Conservation (phyloP, 2,113 vertebrate genomes). For the Aptenodytes patagonicus region DNA sequence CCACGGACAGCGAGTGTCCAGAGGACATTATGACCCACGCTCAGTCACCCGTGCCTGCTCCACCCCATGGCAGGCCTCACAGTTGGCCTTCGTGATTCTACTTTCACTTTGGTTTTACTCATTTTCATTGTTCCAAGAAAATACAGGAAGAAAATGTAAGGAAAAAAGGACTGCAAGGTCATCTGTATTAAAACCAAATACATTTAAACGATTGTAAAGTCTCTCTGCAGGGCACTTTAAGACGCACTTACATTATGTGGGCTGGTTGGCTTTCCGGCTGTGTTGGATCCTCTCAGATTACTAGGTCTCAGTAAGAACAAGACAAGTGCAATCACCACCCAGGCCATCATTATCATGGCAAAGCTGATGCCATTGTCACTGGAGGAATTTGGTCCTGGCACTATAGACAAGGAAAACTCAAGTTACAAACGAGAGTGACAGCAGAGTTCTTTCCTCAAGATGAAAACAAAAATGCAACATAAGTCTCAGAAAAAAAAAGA, state of each 20-base stretch:
- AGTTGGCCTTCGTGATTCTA: neutral
- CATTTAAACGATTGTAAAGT: neutral
- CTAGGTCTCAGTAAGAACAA: constrained; percentile 89
- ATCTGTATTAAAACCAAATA: neutral
- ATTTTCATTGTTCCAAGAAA: neutral
- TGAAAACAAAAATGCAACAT: neutral
- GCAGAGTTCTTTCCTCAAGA: neutral
- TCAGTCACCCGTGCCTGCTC: neutral
- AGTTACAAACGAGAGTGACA: neutral
- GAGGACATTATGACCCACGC: neutral
- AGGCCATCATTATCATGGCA: constrained; percentile 91
- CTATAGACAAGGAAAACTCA: constrained; percentile 70
- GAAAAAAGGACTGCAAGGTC: neutral
- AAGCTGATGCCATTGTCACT: constrained; percentile 81
- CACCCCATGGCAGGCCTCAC: neutral
- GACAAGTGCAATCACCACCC: constrained; percentile 87
- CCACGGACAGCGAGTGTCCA: neutral
- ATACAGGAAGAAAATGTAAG: neutral
- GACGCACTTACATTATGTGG: constrained; percentile 83
- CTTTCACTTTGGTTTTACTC: neutral
- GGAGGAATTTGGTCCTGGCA: constrained; percentile 86
- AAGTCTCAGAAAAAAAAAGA: neutral
- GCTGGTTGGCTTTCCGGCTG: constrained; percentile 80
- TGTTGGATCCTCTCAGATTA: constrained; percentile 81
- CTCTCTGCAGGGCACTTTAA: neutral